Evolutionary conservation across 2,113 vertebrate species (phyloP), one percentile per base, ranked within the genome.

Genomic region (Lepisosteus oculatus): DNA sequence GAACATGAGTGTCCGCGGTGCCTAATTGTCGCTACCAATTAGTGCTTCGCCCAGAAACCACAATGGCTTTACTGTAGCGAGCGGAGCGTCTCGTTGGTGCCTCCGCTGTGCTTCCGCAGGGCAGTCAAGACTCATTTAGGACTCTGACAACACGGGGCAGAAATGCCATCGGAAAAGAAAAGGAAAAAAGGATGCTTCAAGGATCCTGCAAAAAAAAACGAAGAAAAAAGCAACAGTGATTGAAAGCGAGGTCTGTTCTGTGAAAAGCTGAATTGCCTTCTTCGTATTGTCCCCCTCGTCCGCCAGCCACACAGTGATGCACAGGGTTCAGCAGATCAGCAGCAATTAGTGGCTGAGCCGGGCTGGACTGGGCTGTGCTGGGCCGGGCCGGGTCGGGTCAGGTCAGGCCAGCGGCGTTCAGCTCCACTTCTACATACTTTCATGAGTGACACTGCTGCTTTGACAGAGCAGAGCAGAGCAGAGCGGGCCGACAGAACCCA

Each of bases 91-190:
- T 41, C 89, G 90, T 98, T 97, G 97, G 93, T 97, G 93, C 88
- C 86, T 93, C 93, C 95, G 94, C 95, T 96, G 85, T 94, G 90
- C 93, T 29, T 92, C 95, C 87, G 87, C 93, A 91, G 92, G 92
- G 92, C 94, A 95, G 95, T 96, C 95, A 95, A 92, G 94, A 95
- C 93, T 94, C 93, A 96, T 97, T 97, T 96, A 92, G 92, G 88
- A 82, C 84, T 90, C 88, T 78, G 89, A 93, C 92, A 92, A 95
- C 91, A 92, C 70, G 47, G 86, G 90, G 90, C 91, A 89, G 88
- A 95, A 94, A 95, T 90, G 90, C 94, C 93, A 91, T 89, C 86
- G 78, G 89, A 90, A 94, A 93, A 92, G 86, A 78, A 79, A 90
- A 74, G 87, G 77, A 86, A 88, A 85, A 83, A 88, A 79, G 85